These are phyloP conservation scores for Ethmia dodecea DNA, from an alignment of 2,888 invertebrate species.

Conservation along the genomic window DNA sequence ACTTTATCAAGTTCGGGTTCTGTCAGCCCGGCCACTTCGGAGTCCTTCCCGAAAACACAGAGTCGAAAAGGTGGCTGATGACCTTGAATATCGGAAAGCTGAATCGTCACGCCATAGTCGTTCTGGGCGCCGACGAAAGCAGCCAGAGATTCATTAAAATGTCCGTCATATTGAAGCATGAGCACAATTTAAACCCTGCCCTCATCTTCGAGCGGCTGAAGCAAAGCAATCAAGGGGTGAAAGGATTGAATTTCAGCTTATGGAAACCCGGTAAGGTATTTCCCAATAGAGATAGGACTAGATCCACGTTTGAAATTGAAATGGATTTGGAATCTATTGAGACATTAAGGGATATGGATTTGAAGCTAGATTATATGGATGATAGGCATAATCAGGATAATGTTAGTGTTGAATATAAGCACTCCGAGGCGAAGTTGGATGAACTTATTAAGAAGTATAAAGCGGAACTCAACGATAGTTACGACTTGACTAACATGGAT, in stretches of 20 bases:
- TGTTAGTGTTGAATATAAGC: constrained; percentile 30
- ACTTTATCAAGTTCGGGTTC: constrained; percentile 55
- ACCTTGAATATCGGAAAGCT: constrained; percentile 43
- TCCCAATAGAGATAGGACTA: background rate
- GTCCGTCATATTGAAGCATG: constrained; percentile 27
- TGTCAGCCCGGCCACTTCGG: constrained; percentile 48
- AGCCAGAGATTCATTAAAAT: constrained; percentile 41
- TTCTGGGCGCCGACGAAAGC: constrained; percentile 37
- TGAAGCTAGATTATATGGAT: constrained; percentile 42
- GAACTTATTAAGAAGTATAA: constrained; percentile 40
- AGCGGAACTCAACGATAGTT: constrained; percentile 45
- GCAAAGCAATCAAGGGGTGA: constrained; percentile 47
- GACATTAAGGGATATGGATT: constrained; percentile 37
- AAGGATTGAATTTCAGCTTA: constrained; percentile 45
- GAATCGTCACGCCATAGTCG: constrained; percentile 33
- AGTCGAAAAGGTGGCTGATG: constrained; percentile 49
- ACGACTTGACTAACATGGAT: constrained; percentile 62
- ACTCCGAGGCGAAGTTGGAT: constrained; percentile 28
- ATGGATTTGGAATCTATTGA: constrained; percentile 54
- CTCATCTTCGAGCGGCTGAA: constrained; percentile 38
- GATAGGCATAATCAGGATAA: constrained; percentile 18
- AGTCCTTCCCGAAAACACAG: constrained; percentile 48
- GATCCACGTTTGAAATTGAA: constrained; percentile 2
- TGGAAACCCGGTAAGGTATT: constrained; percentile 47
- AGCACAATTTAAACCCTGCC: constrained; percentile 17